Evolutionary conservation across 2,888 invertebrate species (phyloP).

Genomic region (Lycia hirtaria): DNA sequence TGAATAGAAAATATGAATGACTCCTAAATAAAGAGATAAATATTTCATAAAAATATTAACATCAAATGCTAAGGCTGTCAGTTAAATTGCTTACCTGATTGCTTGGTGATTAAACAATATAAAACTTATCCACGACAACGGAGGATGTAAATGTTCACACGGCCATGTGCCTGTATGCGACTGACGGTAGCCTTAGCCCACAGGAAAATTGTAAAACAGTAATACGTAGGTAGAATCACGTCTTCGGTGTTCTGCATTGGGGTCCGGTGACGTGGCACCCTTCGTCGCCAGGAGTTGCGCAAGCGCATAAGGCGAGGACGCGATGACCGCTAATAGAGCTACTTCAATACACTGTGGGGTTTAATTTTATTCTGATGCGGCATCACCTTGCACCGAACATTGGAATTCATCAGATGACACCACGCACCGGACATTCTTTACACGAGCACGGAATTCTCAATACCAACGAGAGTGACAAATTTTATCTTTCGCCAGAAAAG

Average conservation of each 20-base stretch:
- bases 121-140: constrained; percentile 30
- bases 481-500: constrained; percentile 5
- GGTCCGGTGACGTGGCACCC: constrained; percentile 67
- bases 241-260: constrained; percentile 53
- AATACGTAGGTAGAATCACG: constrained; percentile 73
- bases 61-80: constrained; percentile 34
- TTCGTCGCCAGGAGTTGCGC: constrained; percentile 57
- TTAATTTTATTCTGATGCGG: constrained; percentile 44
- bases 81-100: constrained; percentile 30
- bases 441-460: constrained; percentile 35
- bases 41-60: constrained; percentile 22
- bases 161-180: constrained; percentile 40
- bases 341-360: constrained; percentile 45
- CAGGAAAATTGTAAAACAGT: constrained; percentile 73
- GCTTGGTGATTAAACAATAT: constrained; percentile 28
- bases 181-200: constrained; percentile 49
- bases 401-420: constrained; percentile 41
- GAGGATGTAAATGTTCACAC: constrained; percentile 43
- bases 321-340: constrained; percentile 48
- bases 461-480: constrained; percentile 8
- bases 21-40: constrained; percentile 18
- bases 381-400: constrained; percentile 42
- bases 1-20: constrained; percentile 13
- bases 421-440: constrained; percentile 42
- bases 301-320: constrained; percentile 70